Evolutionary conservation across 2,888 invertebrate genomes (phyloP), one percentile per base, ranked within the genome.

Genomic region (Ligdia adustata): DNA sequence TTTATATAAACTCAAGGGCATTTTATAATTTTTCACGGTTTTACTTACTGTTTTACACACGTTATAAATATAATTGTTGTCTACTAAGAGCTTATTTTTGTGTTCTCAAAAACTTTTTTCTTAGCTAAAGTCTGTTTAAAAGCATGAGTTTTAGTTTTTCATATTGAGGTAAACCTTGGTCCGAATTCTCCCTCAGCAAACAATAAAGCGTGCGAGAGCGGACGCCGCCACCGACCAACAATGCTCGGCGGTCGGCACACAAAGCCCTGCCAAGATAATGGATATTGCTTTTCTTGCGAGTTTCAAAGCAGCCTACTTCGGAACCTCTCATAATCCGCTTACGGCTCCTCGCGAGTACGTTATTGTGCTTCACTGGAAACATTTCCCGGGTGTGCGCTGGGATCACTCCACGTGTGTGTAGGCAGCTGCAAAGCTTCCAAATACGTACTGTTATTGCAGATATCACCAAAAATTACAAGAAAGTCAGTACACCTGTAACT

Each of bases 281-380:
- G 87, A 87, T 87, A 87, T 89, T 88, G 87, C 85, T 86, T 87
- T 88, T 84, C 86, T 87, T 85, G 85, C 75, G 75, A 86, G 85
- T 83, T 86, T 85, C 85, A 82, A 84, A 86, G 86, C 84, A 83
- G 82, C 82, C 87, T 86, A 86, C 86, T 85, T 83, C 76, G 79
- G 72, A 83, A 82, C 79, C 85, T 82, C 82, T 82, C 82, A 82
- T 89, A 87, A 88, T 87, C 87, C 86, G 84, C 84, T 87, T 86
- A 86, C 77, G 70, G 81, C 76, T 78, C 66, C 72, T 68, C 73
- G 76, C 80, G 75, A 82, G 83, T 81, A 81, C 80, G 76, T 80
- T 79, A 82, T 77, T 82, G 82, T 79, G 74, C 80, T 81, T 75
- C 74, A 82, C 74, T 78, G 70, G 79, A 82, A 85, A 80, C 79